phyloP scores from a whole-genome alignment of 2,888 invertebrate species.

The Eupeodes latifasciatus region DNA sequence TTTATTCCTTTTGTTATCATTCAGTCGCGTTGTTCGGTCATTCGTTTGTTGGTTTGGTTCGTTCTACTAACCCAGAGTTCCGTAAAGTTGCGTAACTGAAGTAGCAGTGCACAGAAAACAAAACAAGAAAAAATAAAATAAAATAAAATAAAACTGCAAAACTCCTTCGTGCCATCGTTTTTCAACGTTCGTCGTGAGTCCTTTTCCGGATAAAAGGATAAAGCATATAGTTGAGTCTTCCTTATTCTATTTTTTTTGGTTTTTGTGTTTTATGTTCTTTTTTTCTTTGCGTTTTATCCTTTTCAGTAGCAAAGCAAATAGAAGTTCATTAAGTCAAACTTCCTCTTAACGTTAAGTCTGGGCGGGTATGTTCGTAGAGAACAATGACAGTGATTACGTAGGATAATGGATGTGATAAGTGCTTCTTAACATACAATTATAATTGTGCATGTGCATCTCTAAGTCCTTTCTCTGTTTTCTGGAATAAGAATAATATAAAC shows the following conservation, averaged over 20 bases:
- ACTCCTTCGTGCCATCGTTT: constrained; percentile 35
- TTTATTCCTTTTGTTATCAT: constrained; percentile 1
- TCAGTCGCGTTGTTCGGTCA: neutral
- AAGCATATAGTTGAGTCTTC: constrained; percentile 51
- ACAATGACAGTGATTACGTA: constrained; percentile 70
- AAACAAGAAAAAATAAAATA: constrained; percentile 12
- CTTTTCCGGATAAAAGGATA: constrained; percentile 56
- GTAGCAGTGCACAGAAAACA: constrained; percentile 4
- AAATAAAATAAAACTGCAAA: neutral
- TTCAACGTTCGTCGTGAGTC: constrained; percentile 13
- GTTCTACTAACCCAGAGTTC: constrained; percentile 71
- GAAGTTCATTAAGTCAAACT: constrained; percentile 73
- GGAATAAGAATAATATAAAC: constrained; percentile 27
- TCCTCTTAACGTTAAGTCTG: constrained; percentile 40
- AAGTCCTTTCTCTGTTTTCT: neutral
- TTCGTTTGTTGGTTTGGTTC: constrained; percentile 30
- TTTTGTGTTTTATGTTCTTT: neutral
- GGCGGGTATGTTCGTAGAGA: constrained; percentile 36
- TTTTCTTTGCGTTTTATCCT: neutral
- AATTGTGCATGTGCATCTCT: constrained; percentile 68
- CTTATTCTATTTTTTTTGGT: constrained; percentile 4
- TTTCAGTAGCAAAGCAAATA: constrained; percentile 69
- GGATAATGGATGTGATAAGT: constrained; percentile 72
- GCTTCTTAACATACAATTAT: constrained; percentile 68
- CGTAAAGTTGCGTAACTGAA: constrained; percentile 64